Evolutionary conservation across 35 echinoderm and acorn worm species (phyloP).

Genomic region (Lytechinus variegatus): DNA sequence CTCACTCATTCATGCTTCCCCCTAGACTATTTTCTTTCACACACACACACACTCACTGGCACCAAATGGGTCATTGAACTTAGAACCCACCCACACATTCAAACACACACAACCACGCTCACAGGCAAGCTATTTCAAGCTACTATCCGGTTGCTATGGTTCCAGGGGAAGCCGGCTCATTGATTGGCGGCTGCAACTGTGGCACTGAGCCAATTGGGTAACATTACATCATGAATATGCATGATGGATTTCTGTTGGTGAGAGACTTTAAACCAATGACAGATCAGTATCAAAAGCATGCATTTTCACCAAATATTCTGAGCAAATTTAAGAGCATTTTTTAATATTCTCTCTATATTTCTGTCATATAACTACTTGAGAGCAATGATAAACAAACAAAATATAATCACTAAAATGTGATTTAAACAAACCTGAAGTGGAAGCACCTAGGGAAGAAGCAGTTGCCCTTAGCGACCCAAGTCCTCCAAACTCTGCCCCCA

Average conservation of each 20-base stretch:
- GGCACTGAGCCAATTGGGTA: conserved; percentile 12
- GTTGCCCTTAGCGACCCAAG: conserved; percentile 56
- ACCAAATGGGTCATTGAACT: conserved; percentile 32
- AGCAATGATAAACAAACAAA: not conserved
- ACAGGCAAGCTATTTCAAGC: not conserved
- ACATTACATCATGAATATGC: conserved; percentile 25
- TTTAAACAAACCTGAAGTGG: conserved; percentile 13
- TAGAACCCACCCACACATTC: conserved; percentile 28
- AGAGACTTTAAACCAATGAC: conserved; percentile 28
- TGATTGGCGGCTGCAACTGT: not conserved
- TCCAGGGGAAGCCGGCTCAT: not conserved
- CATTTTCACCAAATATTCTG: not conserved
- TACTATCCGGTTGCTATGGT: conserved; percentile 28
- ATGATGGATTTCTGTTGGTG: not conserved
- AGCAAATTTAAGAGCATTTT: not conserved
- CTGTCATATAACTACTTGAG: not conserved
- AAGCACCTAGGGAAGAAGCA: conserved; percentile 28
- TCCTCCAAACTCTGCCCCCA: conserved; percentile 68
- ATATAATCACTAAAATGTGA: not conserved
- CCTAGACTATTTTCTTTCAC: conserved; percentile 5
- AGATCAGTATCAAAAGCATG: not conserved
- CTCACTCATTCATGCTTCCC: conserved; percentile 16
- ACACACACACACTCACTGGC: not conserved
- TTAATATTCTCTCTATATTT: not conserved
- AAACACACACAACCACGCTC: conserved; percentile 22